Conservation (phyloP, 2,888 invertebrate genomes). For the Eudasyphora cyanicolor region DNA sequence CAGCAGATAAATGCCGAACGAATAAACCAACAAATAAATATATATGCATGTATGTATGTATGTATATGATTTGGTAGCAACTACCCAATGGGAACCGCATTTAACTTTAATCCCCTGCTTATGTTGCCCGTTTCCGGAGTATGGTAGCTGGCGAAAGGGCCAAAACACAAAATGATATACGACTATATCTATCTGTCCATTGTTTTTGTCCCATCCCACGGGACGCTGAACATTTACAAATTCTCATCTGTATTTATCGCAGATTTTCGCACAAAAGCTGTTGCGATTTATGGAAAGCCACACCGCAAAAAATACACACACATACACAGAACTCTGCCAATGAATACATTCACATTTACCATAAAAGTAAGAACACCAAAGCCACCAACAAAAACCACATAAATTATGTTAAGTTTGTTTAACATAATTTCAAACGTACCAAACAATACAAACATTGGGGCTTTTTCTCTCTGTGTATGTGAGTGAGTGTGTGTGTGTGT, state of each 20-base stretch:
- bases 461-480: not conserved
- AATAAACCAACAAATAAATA: too few species aligned
- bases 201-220: not conserved
- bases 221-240: not conserved
- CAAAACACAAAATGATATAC: not conserved
- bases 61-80: not conserved
- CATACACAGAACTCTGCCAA: not conserved
- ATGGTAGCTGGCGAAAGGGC: not conserved
- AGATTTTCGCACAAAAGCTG: constrained; percentile 18
- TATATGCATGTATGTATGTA: not conserved
- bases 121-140: not conserved
- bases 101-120: not conserved
- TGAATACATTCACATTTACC: not conserved
- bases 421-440: not conserved
- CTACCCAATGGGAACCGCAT: too few species aligned
- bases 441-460: not conserved
- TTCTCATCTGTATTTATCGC: not conserved
- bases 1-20: not conserved
- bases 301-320: not conserved
- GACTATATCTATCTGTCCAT: not conserved
- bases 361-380: not conserved
- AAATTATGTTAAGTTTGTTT: constrained; percentile 14
- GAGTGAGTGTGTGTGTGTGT: too few species aligned
- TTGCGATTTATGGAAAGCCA: constrained; percentile 16
- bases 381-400: not conserved